phyloP scores from a whole-genome alignment of 2,113 vertebrate genomes.

The Phyllostomus discolor region DNA sequence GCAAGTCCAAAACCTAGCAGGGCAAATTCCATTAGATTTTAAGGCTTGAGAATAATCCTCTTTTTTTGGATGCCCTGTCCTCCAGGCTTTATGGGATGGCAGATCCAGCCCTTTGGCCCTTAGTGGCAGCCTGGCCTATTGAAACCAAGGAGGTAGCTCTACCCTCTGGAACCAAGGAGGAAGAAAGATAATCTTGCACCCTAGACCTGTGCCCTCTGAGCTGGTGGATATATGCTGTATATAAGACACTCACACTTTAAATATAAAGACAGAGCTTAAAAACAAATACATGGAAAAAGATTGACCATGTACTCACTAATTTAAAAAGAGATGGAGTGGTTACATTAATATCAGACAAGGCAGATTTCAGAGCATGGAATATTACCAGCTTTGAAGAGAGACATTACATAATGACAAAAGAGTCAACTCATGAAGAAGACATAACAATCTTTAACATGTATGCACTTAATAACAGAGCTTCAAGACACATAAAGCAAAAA shows the following conservation, averaged over 20 bases:
- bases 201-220: background rate
- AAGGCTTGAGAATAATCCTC: background rate
- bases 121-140: background rate
- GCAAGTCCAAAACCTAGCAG: background rate
- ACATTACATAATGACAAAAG: background rate
- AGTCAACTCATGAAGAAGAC: background rate
- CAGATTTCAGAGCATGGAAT: background rate
- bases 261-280: background rate
- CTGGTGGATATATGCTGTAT: background rate
- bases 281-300: background rate
- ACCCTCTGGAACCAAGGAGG: background rate
- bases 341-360: background rate
- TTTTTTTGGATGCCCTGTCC: background rate
- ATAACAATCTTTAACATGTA: too few relatives aligned
- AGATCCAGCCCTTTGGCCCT: background rate
- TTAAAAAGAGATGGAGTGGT: background rate
- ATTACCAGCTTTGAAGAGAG: background rate
- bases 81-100: background rate
- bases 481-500: background rate
- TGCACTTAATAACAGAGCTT: background rate
- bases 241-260: background rate
- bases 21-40: background rate
- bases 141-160: background rate
- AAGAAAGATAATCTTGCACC: background rate
- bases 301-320: background rate